phyloP scores from a whole-genome alignment of 2,888 invertebrate genomes.

The Cryptus armator region DNA sequence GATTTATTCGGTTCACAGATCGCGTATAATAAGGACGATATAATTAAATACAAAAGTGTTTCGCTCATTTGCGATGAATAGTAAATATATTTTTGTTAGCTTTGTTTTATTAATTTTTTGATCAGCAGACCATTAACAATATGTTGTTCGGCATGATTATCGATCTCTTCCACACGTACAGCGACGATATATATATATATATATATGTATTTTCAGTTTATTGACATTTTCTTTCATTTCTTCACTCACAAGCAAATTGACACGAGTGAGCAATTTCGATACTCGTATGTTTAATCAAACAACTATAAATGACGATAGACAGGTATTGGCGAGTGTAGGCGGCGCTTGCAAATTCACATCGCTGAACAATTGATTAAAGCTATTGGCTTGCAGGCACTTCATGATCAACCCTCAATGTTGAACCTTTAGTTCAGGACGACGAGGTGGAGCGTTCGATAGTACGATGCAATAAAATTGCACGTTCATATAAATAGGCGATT shows the following conservation, averaged over 20 bases:
- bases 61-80: too few relatives aligned
- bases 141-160: neutral
- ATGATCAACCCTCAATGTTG: neutral
- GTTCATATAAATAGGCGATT: neutral
- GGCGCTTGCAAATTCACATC: neutral
- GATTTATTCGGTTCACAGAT: neutral
- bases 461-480: neutral
- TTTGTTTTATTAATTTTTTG: too few relatives aligned
- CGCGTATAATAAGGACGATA: neutral
- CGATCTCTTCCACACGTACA: neutral
- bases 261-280: neutral
- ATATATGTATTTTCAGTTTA: neutral
- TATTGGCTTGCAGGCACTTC: slow-evolving; percentile 2
- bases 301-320: too few relatives aligned
- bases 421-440: neutral
- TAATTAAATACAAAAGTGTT: too few relatives aligned
- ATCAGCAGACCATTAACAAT: too few relatives aligned
- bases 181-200: neutral
- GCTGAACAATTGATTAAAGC: slow-evolving; percentile 4
- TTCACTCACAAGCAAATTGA: neutral
- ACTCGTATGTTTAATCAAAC: neutral
- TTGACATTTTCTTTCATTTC: neutral
- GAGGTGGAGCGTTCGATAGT: neutral
- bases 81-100: too few relatives aligned
- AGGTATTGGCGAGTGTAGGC: too few relatives aligned